These are phyloP conservation scores for Heptranchias perlo DNA, from an alignment of 2,113 vertebrate genomes.

Conservation along the genomic window DNA sequence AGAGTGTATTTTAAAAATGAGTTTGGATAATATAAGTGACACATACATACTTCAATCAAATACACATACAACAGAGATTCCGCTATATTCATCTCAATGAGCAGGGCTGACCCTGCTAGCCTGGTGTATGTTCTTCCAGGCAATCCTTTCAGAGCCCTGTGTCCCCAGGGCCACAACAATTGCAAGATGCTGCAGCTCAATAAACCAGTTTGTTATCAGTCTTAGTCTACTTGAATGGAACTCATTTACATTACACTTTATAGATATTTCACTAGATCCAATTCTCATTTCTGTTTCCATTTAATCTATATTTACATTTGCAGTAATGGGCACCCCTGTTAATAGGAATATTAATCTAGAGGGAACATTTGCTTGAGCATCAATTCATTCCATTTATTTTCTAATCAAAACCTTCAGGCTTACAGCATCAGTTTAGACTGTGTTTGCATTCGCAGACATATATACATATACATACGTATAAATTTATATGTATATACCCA, in stretches of 20 bases:
- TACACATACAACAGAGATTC: not conserved
- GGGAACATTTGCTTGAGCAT: not conserved
- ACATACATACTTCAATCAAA: not conserved
- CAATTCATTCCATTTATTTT: not conserved
- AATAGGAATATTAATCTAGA: not conserved
- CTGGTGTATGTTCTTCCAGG: not conserved
- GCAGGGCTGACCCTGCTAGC: not conserved
- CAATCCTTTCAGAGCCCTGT: not conserved
- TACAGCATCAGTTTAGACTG: not conserved
- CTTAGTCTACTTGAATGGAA: not conserved
- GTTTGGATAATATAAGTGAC: not conserved
- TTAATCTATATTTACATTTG: not conserved
- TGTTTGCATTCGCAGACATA: not conserved
- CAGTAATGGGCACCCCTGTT: not conserved
- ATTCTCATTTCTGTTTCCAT: not conserved
- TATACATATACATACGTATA: not conserved
- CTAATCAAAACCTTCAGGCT: not conserved
- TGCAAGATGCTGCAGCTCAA: not conserved
- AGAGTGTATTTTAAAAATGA: not conserved
- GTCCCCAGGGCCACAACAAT: not conserved
- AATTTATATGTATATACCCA: not conserved
- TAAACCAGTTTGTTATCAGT: not conserved
- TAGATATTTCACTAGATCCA: not conserved
- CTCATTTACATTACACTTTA: not conserved
- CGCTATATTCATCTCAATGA: not conserved